These are phyloP conservation scores for Craniophora ligustri DNA, from an alignment of 2,888 invertebrate genomes.

Conservation along the genomic window DNA sequence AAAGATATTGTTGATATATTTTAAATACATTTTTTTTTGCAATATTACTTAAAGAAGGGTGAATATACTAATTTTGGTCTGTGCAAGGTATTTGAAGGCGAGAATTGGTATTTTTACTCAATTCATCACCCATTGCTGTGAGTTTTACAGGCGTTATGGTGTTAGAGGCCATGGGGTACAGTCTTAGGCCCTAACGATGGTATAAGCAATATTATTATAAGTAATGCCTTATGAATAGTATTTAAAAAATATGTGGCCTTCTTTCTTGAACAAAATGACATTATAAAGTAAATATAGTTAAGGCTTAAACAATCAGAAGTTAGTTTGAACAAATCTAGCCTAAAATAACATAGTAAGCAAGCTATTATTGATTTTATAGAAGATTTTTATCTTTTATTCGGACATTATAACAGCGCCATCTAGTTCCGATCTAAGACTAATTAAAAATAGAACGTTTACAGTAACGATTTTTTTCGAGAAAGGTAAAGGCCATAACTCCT, in stretches of 20 bases:
- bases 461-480: no score
- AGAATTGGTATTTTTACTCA: conserved; percentile 20
- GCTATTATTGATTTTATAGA: no score
- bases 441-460: no score
- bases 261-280: conserved; percentile 17
- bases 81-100: conserved; percentile 10
- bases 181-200: conserved; percentile 35
- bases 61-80: conserved; percentile 18
- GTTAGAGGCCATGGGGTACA: conserved; percentile 32
- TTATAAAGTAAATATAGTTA: conserved; percentile 21
- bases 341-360: no score
- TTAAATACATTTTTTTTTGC: conserved; percentile 27
- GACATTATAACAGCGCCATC: no score
- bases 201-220: conserved; percentile 47
- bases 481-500: not conserved
- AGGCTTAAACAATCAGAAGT: conserved; percentile 20
- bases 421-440: no score
- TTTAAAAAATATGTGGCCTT: conserved; percentile 35
- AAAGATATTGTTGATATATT: conserved; percentile 23
- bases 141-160: conserved; percentile 17
- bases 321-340: conserved; percentile 13
- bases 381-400: no score
- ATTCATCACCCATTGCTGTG: conserved; percentile 29
- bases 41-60: conserved; percentile 48
- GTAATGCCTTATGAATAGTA: conserved; percentile 43